Evolutionary conservation across 2,888 invertebrate genomes (phyloP).

Genomic region (Prostheceraeus crozeri): DNA sequence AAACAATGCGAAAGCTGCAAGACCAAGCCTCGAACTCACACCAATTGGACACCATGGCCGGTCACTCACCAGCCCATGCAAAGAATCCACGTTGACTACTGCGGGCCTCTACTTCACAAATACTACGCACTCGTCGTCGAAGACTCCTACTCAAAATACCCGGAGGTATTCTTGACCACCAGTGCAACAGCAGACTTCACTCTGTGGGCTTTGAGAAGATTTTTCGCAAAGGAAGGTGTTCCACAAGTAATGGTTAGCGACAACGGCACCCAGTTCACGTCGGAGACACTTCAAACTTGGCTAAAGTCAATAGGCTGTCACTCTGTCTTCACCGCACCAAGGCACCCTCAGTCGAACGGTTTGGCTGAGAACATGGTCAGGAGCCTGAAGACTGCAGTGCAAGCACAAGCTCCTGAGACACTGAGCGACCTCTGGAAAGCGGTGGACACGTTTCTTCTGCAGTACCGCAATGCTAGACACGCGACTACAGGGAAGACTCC

Average conservation of each 20-base stretch:
- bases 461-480: no score
- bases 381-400: no score
- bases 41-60: constrained; percentile 18
- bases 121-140: constrained; percentile 8
- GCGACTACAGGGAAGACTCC: no score
- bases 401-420: no score
- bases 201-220: neutral
- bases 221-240: constrained; percentile 22
- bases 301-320: neutral
- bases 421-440: no score
- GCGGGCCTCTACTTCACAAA: neutral
- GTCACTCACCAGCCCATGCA: constrained; percentile 13
- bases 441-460: no score
- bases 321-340: no score
- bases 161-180: constrained; percentile 23
- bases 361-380: no score
- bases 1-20: neutral
- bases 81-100: constrained; percentile 19
- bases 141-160: constrained; percentile 12
- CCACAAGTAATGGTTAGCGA: neutral
- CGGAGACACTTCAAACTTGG: neutral
- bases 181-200: constrained; percentile 1
- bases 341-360: no score
- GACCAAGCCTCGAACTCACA: constrained; percentile 1
- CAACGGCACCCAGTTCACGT: constrained; percentile 7